phyloP scores from a whole-genome alignment of 2,113 vertebrate species.

The Gasterosteus nipponicus region DNA sequence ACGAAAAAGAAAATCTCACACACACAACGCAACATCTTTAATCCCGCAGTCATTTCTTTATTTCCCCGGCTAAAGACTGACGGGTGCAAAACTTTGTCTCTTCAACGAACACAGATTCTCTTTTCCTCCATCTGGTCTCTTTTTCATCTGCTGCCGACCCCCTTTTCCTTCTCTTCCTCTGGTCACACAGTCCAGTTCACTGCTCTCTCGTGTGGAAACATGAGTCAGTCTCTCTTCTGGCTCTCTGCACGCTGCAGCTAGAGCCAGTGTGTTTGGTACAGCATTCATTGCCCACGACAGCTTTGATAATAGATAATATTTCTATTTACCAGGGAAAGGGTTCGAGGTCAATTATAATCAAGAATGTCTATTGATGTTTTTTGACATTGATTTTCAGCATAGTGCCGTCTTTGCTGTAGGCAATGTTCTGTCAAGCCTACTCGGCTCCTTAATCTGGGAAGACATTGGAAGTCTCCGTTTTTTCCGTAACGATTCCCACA shows the following conservation, averaged over 20 bases:
- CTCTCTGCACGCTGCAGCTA: conserved; percentile 22
- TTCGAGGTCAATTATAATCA: conserved; percentile 1
- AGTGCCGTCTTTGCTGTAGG: not conserved
- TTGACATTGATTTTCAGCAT: not conserved
- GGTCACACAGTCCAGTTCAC: conserved; percentile 44
- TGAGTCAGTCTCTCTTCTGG: conserved; percentile 31
- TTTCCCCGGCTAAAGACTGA: conserved; percentile 11
- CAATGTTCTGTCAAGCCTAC: not conserved
- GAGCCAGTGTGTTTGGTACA: not conserved
- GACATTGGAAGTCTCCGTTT: not conserved
- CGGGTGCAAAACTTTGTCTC: conserved; percentile 14
- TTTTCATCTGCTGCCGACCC: conserved; percentile 19
- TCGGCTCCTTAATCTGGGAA: not conserved
- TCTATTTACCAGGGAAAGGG: not conserved
- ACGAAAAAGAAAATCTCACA: not conserved
- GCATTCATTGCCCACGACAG: not conserved
- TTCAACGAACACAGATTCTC: conserved; percentile 18
- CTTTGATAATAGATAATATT: not conserved
- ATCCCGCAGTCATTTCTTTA: not conserved
- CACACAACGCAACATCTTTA: not conserved
- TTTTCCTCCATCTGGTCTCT: conserved; percentile 48
- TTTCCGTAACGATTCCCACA: not conserved
- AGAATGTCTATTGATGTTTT: not conserved
- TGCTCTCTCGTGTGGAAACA: conserved; percentile 54
- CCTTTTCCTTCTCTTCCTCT: conserved; percentile 3